phyloP scores from a whole-genome alignment of 2,797 vertebrate species.

The Sylvilagus floridanus region DNA sequence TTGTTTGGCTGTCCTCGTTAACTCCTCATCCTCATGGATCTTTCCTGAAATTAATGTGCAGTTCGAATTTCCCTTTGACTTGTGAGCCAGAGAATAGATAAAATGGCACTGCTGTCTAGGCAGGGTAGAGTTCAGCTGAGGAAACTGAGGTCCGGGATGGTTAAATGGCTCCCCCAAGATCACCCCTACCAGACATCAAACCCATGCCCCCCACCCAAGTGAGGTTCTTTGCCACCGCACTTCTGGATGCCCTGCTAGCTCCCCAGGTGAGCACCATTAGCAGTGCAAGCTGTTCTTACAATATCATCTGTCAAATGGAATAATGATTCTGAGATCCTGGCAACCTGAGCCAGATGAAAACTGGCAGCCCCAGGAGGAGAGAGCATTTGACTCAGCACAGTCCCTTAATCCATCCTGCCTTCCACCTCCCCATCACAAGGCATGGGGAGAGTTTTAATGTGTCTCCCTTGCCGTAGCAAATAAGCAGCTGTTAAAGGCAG shows the following conservation, averaged over 20 bases:
- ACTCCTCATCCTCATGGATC: not conserved
- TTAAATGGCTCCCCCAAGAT: not conserved
- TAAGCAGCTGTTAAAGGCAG: slow-evolving; percentile 36
- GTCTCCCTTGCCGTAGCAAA: slow-evolving; percentile 1
- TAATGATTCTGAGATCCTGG: slow-evolving; percentile 46
- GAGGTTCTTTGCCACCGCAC: not conserved
- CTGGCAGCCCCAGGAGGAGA: slow-evolving; percentile 60
- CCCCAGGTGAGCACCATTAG: not conserved
- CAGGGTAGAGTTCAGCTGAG: not conserved
- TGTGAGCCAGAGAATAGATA: not conserved
- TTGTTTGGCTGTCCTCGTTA: not conserved
- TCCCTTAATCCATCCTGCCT: slow-evolving; percentile 60
- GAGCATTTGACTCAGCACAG: slow-evolving; percentile 48
- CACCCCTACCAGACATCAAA: not conserved
- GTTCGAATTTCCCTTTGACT: not conserved
- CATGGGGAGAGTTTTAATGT: not conserved
- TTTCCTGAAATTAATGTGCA: not conserved
- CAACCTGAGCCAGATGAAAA: slow-evolving; percentile 56
- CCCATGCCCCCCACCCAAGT: not conserved
- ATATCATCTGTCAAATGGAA: slow-evolving; percentile 62
- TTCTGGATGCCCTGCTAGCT: not conserved
- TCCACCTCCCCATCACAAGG: not conserved
- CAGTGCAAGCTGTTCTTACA: not conserved
- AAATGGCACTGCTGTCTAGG: not conserved
- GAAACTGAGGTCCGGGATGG: not conserved